Evolutionary conservation across 2,797 vertebrate genomes (phyloP).

Genomic region (Staurois parvus): DNA sequence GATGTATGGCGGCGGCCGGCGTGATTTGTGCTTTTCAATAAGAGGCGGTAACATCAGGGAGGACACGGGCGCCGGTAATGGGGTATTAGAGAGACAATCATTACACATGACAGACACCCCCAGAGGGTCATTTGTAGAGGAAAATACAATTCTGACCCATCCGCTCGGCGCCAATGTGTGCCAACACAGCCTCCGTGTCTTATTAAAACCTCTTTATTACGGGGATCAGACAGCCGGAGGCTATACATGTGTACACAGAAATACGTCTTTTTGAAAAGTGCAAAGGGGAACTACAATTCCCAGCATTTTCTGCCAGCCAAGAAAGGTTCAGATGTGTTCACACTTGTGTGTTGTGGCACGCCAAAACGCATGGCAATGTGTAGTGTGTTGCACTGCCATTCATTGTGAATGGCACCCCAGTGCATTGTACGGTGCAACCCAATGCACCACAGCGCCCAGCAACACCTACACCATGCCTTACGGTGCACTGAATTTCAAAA

Average conservation of each 20-base stretch:
- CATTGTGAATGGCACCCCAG: no score
- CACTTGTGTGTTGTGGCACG: no score
- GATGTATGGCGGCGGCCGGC: constrained; percentile 38
- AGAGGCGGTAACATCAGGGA: constrained; percentile 36
- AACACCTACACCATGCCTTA: no score
- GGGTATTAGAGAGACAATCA: constrained; percentile 39
- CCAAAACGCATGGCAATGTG: no score
- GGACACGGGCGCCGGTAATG: constrained; percentile 34
- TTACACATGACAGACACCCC: constrained; percentile 34
- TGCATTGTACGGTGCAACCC: no score
- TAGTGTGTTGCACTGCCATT: no score
- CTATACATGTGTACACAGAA: background rate
- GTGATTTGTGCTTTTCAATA: constrained; percentile 59
- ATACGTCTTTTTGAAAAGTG: background rate
- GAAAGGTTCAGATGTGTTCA: no score
- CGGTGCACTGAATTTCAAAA: no score
- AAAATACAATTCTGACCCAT: constrained; percentile 16
- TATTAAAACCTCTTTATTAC: constrained; percentile 7
- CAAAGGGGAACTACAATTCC: background rate
- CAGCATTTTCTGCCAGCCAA: background rate
- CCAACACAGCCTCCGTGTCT: background rate
- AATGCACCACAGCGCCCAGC: no score
- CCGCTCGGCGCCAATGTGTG: background rate
- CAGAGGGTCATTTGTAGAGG: constrained; percentile 43
- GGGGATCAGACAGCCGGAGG: background rate